Percentiles rank a stretch among this genome's conserved stretches.
Evolutionary conservation across 2,797 vertebrate genomes (phyloP).

Genomic region (Typhlichthys eigenmanni): DNA sequence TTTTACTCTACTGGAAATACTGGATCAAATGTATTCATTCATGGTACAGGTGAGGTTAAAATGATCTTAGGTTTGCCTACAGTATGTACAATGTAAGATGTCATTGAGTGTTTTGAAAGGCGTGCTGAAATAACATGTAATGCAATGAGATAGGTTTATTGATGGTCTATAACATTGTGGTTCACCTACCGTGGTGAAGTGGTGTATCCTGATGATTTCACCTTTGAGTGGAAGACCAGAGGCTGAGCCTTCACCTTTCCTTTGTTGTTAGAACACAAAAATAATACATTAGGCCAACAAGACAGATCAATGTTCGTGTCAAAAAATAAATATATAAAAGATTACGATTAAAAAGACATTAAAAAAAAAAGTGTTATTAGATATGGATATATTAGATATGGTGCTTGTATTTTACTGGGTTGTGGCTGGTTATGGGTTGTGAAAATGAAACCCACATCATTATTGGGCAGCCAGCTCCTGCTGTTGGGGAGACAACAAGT

Average conservation of each 20-base stretch:
- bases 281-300: slow-evolving; percentile 10
- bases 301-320: not conserved
- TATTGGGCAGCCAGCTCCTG: slow-evolving; percentile 17
- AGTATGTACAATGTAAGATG: too few species aligned
- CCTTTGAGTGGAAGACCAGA: slow-evolving; percentile 84
- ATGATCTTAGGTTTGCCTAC: not conserved
- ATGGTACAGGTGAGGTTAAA: too few species aligned
- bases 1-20: too few species aligned
- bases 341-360: too few species aligned
- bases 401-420: slow-evolving; percentile 1
- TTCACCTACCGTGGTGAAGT: slow-evolving; percentile 77
- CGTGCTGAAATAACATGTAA: not conserved
- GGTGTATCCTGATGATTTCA: slow-evolving; percentile 89
- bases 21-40: too few species aligned
- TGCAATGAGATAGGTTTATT: slow-evolving; percentile 9
- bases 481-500: slow-evolving; percentile 27
- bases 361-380: too few species aligned
- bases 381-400: too few species aligned
- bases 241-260: slow-evolving; percentile 74
- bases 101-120: too few species aligned
- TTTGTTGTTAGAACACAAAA: slow-evolving; percentile 47
- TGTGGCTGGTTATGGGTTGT: slow-evolving; percentile 3
- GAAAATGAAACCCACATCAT: slow-evolving; percentile 18
- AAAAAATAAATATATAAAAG: too few species aligned
- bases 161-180: slow-evolving; percentile 3